Percentiles rank a stretch among this genome's conserved stretches.
phyloP scores from a whole-genome alignment of 2,888 invertebrate genomes.

The Spodoptera littoralis region DNA sequence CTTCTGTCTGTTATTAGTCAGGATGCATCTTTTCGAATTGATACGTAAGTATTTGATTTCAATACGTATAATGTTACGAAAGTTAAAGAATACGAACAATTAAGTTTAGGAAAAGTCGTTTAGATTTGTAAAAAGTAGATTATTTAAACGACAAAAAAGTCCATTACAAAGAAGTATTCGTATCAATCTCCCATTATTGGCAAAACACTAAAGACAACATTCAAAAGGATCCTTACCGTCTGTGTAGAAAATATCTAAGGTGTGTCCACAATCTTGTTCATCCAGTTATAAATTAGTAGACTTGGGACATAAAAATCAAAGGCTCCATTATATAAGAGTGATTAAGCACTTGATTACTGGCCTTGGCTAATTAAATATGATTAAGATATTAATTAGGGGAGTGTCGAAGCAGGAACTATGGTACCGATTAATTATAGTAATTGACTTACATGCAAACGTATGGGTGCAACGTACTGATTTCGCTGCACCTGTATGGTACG shows the following conservation, averaged over 20 bases:
- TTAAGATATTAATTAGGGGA: constrained; percentile 34
- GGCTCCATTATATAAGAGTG: constrained; percentile 27
- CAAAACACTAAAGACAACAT: constrained; percentile 19
- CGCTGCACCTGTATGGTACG: constrained; percentile 12
- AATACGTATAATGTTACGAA: too few species aligned
- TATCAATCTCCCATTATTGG: constrained; percentile 23
- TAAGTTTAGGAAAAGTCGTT: too few species aligned
- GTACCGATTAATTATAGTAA: constrained; percentile 32
- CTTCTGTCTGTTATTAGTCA: too few species aligned
- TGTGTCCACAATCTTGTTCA: constrained; percentile 7
- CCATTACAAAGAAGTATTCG: neutral
- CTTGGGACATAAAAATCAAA: constrained; percentile 20
- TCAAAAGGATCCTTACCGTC: constrained; percentile 18
- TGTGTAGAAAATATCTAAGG: constrained; percentile 28
- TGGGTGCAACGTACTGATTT: constrained; percentile 33
- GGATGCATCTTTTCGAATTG: too few species aligned
- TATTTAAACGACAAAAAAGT: too few species aligned
- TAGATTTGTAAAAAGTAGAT: too few species aligned
- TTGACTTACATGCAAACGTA: constrained; percentile 29
- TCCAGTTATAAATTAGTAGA: constrained; percentile 1
- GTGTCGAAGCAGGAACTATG: constrained; percentile 49
- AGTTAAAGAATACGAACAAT: too few species aligned
- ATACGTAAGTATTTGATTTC: too few species aligned
- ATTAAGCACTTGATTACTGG: constrained; percentile 17
- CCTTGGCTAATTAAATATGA: constrained; percentile 38